A percentile compares a stretch with the other conserved stretches of the same genome.
Evolutionary conservation across 2,888 invertebrate genomes (phyloP).

Genomic region (Drosophila mimetica): DNA sequence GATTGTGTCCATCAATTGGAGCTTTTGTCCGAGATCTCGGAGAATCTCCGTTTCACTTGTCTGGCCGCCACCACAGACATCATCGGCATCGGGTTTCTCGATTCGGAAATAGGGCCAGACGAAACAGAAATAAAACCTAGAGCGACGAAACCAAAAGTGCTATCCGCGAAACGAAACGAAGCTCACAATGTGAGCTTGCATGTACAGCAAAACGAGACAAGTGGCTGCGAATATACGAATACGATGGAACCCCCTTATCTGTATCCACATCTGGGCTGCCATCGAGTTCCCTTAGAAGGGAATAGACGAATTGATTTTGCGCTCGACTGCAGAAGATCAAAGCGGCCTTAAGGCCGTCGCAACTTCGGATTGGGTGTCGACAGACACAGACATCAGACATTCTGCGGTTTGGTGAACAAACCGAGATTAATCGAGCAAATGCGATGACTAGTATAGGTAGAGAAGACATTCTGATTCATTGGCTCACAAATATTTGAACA

Average conservation of each 20-base stretch:
- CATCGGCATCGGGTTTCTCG: conserved; percentile 24
- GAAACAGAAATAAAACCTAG: conserved; percentile 1
- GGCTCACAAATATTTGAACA: too few species aligned
- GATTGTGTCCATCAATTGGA: conserved; percentile 17
- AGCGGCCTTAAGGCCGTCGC: conserved; percentile 50
- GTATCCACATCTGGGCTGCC: not conserved
- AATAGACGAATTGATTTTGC: conserved; percentile 78
- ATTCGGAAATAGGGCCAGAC: conserved; percentile 31
- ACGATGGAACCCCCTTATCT: not conserved
- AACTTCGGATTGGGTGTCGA: conserved; percentile 30
- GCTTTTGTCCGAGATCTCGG: conserved; percentile 8
- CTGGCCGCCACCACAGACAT: conserved; percentile 20
- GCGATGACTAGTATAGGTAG: not conserved
- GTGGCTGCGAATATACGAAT: conserved; percentile 8
- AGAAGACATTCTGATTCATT: not conserved
- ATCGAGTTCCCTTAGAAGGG: conserved; percentile 44
- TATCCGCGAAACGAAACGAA: conserved; percentile 61
- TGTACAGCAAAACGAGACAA: conserved; percentile 70
- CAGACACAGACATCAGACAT: conserved; percentile 31
- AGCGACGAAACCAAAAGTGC: conserved; percentile 56
- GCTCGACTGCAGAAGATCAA: conserved; percentile 77
- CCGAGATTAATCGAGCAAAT: conserved; percentile 5
- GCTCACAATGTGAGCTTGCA: conserved; percentile 50
- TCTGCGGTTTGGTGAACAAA: conserved; percentile 48
- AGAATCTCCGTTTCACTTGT: conserved; percentile 31